phyloP scores from a whole-genome alignment of 1,140 invertebrate genomes.

The Camponotus vicinus region DNA sequence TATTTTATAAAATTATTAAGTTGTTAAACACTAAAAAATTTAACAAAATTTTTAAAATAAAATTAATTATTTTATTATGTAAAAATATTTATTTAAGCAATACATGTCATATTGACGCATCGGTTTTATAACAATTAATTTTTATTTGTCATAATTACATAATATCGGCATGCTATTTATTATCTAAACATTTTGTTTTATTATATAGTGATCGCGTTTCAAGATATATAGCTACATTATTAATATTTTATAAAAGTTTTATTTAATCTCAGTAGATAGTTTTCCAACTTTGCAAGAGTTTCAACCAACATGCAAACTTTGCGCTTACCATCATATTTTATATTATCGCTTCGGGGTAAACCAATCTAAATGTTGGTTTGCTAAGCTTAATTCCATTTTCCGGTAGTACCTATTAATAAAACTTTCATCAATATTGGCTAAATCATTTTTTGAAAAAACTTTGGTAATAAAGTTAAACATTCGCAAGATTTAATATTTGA shows the following conservation, averaged over 20 bases:
- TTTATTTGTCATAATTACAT: background rate
- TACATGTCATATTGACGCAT: background rate
- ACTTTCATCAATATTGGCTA: slow-evolving; percentile 43
- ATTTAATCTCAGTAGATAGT: slow-evolving; percentile 26
- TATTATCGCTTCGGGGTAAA: slow-evolving; percentile 55
- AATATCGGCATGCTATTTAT: background rate
- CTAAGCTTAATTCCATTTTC: slow-evolving; percentile 50
- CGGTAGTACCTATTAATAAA: slow-evolving; percentile 43
- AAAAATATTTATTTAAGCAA: background rate
- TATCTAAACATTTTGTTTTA: background rate
- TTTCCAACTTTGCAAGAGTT: slow-evolving; percentile 25
- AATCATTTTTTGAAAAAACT: slow-evolving; percentile 46
- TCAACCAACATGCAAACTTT: slow-evolving; percentile 27
- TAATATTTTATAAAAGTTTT: slow-evolving; percentile 28
- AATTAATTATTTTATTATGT: background rate
- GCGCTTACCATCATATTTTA: slow-evolving; percentile 43
- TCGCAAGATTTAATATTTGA: slow-evolving; percentile 32
- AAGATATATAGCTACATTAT: background rate
- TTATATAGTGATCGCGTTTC: background rate
- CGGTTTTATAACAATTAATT: background rate
- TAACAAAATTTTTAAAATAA: background rate
- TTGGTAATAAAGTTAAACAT: background rate
- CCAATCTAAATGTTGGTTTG: slow-evolving; percentile 53
- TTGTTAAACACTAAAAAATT: background rate
- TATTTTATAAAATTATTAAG: background rate